A percentile compares a stretch with the other conserved stretches of the same genome.
phyloP scores from a whole-genome alignment of 2,888 invertebrate genomes.

The Hydropsyche betteni region DNA sequence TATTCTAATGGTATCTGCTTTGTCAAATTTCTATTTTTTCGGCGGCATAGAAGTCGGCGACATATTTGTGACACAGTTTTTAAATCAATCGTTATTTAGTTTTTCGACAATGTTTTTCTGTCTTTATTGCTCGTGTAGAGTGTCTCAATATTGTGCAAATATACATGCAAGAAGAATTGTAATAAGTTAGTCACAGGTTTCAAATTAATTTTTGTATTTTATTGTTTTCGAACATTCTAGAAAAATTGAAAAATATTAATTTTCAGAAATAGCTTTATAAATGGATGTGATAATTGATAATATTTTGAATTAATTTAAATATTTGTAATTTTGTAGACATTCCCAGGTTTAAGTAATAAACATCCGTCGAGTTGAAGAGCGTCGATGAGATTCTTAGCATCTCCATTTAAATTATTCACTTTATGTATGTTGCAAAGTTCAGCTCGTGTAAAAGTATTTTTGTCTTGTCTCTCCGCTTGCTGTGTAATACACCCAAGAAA shows the following conservation, averaged over 20 bases:
- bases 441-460: conserved; percentile 76
- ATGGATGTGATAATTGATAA: conserved; percentile 53
- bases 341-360: conserved; percentile 81
- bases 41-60: conserved; percentile 78
- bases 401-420: conserved; percentile 71
- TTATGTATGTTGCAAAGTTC: conserved; percentile 80
- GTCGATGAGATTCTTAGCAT: conserved; percentile 76
- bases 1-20: conserved; percentile 78
- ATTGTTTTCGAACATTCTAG: background rate
- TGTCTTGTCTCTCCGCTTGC: conserved; percentile 71
- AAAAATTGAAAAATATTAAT: background rate
- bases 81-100: conserved; percentile 58
- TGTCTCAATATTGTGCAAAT: conserved; percentile 61
- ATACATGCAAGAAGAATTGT: conserved; percentile 56
- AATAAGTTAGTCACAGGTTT: background rate
- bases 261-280: background rate
- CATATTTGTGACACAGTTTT: conserved; percentile 71
- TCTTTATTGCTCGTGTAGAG: conserved; percentile 63
- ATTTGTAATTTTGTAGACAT: conserved; percentile 71
- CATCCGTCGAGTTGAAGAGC: conserved; percentile 87
- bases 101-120: conserved; percentile 57
- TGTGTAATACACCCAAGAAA: conserved; percentile 75
- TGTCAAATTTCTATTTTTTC: conserved; percentile 91
- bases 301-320: conserved; percentile 51
- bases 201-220: background rate